Conservation (phyloP, 2,797 vertebrate species). For the Intellagama lesueurii region DNA sequence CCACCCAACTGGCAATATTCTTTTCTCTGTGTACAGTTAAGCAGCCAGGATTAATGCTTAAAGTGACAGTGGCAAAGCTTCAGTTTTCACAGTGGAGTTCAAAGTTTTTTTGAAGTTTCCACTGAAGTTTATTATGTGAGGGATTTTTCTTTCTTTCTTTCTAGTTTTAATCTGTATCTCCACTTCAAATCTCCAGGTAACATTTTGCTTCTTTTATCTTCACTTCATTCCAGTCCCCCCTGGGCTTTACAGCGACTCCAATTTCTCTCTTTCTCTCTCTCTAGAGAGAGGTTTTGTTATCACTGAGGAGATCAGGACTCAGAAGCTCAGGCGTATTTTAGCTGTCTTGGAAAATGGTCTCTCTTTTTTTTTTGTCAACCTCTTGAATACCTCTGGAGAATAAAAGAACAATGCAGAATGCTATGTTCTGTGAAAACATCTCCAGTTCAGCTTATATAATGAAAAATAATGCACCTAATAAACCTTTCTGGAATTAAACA, state of each 20-base stretch:
- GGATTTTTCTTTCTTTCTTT: slow-evolving; percentile 9
- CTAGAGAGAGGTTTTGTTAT: slow-evolving; percentile 37
- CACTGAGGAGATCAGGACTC: slow-evolving; percentile 22
- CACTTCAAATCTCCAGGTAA: slow-evolving; percentile 46
- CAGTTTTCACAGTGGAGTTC: slow-evolving; percentile 17
- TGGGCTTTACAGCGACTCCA: slow-evolving; percentile 29
- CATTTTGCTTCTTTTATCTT: slow-evolving; percentile 43
- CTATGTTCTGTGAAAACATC: background rate
- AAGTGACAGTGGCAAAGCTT: slow-evolving; percentile 19
- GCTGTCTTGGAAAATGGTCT: slow-evolving; percentile 19
- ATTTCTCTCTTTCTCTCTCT: background rate
- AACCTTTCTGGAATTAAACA: slow-evolving; percentile 14
- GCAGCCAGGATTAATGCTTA: background rate
- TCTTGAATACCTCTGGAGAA: slow-evolving; percentile 10
- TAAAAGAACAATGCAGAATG: slow-evolving; percentile 1
- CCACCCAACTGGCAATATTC: slow-evolving; percentile 7
- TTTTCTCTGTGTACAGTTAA: slow-evolving; percentile 12
- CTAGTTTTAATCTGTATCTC: slow-evolving; percentile 43
- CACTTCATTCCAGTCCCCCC: slow-evolving; percentile 19
- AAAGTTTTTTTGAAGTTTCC: slow-evolving; percentile 34
- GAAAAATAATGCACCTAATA: slow-evolving; percentile 1
- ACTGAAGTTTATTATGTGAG: slow-evolving; percentile 33
- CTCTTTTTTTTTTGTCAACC: background rate
- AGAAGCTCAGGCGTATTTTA: slow-evolving; percentile 25
- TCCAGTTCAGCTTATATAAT: background rate